A percentile compares a stretch with the other conserved stretches of the same genome.
phyloP scores from a whole-genome alignment of 1,140 invertebrate species.

The Zophobas atratus region DNA sequence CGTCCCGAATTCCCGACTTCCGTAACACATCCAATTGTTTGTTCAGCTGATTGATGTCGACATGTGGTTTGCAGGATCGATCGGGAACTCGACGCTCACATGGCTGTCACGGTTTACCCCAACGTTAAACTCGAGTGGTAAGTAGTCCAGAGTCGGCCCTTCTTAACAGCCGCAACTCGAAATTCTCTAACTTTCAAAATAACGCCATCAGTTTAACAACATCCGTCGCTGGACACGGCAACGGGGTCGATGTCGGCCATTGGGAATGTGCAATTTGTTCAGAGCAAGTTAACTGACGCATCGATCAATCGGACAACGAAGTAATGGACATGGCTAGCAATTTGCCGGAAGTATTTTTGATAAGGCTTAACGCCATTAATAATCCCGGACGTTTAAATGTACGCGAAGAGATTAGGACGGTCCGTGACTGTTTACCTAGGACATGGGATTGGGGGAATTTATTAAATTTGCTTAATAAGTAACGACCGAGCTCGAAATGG shows the following conservation, averaged over 20 bases:
- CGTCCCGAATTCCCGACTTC: constrained; percentile 32
- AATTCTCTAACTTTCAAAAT: constrained; percentile 42
- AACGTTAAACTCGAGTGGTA: constrained; percentile 55
- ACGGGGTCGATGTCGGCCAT: constrained; percentile 32
- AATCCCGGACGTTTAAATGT: constrained; percentile 9
- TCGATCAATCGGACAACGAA: constrained; percentile 24
- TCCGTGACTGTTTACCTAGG: constrained; percentile 25
- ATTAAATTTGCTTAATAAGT: constrained; percentile 42
- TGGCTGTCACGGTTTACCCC: constrained; percentile 55
- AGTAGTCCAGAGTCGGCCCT: constrained; percentile 27
- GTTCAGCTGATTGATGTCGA: constrained; percentile 50
- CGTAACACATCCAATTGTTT: constrained; percentile 40
- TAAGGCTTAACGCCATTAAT: constrained; percentile 21
- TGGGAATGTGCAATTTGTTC: constrained; percentile 24
- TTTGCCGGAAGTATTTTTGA: constrained; percentile 33
- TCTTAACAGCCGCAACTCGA: constrained; percentile 20
- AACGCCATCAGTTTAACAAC: constrained; percentile 29
- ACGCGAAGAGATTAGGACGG: constrained; percentile 11
- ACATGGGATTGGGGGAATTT: constrained; percentile 2
- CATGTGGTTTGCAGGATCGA: constrained; percentile 47
- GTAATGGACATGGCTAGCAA: constrained; percentile 27
- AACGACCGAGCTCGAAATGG: not conserved
- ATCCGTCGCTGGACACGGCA: constrained; percentile 29
- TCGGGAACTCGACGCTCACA: constrained; percentile 47
- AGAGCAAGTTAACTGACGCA: constrained; percentile 6